Base-by-base conservation (phyloP, 2,113 vertebrate genomes). In the Serinus canaria region DNA sequence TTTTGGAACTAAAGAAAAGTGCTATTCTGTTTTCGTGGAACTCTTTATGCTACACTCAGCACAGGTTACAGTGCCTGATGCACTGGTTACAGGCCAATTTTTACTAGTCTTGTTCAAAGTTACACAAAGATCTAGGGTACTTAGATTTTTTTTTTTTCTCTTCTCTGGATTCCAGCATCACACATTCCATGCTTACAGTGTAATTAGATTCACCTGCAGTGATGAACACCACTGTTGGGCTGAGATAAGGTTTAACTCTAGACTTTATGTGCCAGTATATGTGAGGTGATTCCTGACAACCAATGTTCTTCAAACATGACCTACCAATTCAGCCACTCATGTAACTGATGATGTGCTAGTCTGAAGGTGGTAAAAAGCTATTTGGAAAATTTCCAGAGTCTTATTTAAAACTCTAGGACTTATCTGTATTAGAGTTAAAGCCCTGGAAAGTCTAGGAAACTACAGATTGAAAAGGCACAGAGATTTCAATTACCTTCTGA, bases 11-110 rank as follows among this genome's bases (percentile, higher is more conserved):
- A 53, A 10, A 62, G 62, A 22, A 90, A 60, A 60, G 43, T 20
- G 9, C 1, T 70, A 2, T 30, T 69, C 63, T 56, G 4, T 46
- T 72, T 25, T 23, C 17, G 30, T 64, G 8, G 8, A 89, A 55
- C 11, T 64, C 5, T 76, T 80, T 18, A 18, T 52, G 13, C 11
- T 59, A 10, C 5, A 43, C 30, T 73, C 44, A 55, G 14, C 6
- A 27, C 7, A 22, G 15, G 30, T 11, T 73, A 3, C 24, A 74
- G 24, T 39, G 30, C 20, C 49, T 1, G 0, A 15, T n/a, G 14
- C 35, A 28, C 37, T 39, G 35, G 59, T 28, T 39, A 25, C 7
- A 56, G 21, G 27, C 13, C 10, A 43, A 4, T 56, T 64, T 63
- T 77, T 87, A 33, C 15, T 37, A 5, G 7, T 83, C 28, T 37